Conservation (phyloP, 2,797 vertebrate species). For the Gymnothorax javanicus region DNA sequence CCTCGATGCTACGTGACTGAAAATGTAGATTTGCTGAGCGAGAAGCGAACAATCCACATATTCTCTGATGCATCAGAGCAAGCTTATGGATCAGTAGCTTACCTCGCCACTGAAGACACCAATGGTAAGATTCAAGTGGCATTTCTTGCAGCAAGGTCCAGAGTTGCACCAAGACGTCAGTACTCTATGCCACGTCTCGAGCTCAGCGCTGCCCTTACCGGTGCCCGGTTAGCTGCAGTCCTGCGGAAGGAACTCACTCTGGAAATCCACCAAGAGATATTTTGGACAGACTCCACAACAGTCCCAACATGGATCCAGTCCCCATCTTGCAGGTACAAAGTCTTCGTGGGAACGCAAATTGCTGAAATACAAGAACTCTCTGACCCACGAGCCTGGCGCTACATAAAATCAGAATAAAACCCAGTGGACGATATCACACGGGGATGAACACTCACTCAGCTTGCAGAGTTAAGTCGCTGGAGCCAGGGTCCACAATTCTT, state of each 20-base stretch:
- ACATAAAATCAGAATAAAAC: too few species aligned
- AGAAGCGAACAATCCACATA: background rate
- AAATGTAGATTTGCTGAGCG: background rate
- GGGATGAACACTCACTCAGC: too few species aligned
- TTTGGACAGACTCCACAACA: slow-evolving; percentile 3
- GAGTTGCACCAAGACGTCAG: slow-evolving; percentile 22
- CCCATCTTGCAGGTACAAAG: too few species aligned
- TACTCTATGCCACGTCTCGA: slow-evolving; percentile 1
- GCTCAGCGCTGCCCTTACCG: slow-evolving; percentile 9
- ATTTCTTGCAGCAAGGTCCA: slow-evolving; percentile 29
- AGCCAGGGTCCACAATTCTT: too few species aligned
- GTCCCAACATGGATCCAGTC: too few species aligned
- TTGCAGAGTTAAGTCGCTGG: too few species aligned
- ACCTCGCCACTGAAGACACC: slow-evolving; percentile 13
- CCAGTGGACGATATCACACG: too few species aligned
- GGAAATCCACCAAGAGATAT: background rate
- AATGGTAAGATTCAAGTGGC: background rate
- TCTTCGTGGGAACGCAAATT: too few species aligned
- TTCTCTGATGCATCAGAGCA: slow-evolving; percentile 34
- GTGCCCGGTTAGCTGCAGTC: slow-evolving; percentile 23
- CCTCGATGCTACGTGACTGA: background rate
- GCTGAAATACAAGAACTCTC: background rate
- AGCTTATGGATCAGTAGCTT: slow-evolving; percentile 34
- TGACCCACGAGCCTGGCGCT: too few species aligned
- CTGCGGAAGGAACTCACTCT: slow-evolving; percentile 30